Evolutionary conservation across 2,888 invertebrate genomes (phyloP).

Genomic region (Tortrix viridana): DNA sequence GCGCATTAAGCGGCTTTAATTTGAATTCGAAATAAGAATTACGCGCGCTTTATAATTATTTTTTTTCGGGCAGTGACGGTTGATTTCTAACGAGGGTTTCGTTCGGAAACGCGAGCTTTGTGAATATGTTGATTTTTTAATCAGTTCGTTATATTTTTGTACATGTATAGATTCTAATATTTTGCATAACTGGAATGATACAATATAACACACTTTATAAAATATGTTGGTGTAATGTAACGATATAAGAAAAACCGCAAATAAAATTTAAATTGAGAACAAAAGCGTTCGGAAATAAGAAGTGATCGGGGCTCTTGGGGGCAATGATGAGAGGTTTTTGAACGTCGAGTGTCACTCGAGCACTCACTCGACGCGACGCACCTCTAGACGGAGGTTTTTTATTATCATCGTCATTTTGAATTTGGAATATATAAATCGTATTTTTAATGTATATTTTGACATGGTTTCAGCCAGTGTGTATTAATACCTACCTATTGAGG

Average conservation of each 20-base stretch:
- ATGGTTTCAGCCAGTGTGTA: background rate
- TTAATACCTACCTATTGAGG: too few relatives aligned
- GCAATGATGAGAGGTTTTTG: slow-evolving; percentile 61
- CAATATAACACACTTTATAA: background rate
- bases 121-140: slow-evolving; percentile 43
- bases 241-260: slow-evolving; percentile 5
- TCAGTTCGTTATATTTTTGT: slow-evolving; percentile 26
- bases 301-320: slow-evolving; percentile 60
- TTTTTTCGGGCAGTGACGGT: slow-evolving; percentile 72
- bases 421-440: slow-evolving; percentile 22
- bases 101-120: slow-evolving; percentile 54
- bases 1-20: slow-evolving; percentile 85
- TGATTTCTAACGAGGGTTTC: slow-evolving; percentile 76
- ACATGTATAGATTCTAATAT: background rate
- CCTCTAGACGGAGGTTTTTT: slow-evolving; percentile 53
- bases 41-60: slow-evolving; percentile 84
- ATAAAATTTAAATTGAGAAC: slow-evolving; percentile 53
- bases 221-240: slow-evolving; percentile 2
- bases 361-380: slow-evolving; percentile 54
- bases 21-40: slow-evolving; percentile 85
- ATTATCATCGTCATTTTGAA: slow-evolving; percentile 44
- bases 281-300: slow-evolving; percentile 63
- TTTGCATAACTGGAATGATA: slow-evolving; percentile 1
- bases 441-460: background rate
- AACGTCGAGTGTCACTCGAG: slow-evolving; percentile 56